A percentile compares a stretch with the other conserved stretches of the same genome.
phyloP scores from a whole-genome alignment of 2,888 invertebrate species.

The Lithosia quadra region DNA sequence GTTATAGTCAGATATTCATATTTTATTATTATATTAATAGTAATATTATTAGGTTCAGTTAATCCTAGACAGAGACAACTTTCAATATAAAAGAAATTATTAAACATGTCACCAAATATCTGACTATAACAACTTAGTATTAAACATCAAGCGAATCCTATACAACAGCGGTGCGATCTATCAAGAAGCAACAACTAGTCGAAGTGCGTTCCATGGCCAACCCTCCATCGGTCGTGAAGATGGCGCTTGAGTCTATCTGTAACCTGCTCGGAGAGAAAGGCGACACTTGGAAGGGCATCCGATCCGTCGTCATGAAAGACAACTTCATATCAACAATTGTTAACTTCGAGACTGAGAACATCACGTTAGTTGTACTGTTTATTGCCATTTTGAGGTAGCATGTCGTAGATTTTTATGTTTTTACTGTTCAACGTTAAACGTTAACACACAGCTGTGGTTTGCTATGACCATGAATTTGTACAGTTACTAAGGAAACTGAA shows the following conservation, averaged over 20 bases:
- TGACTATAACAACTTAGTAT: constrained; percentile 55
- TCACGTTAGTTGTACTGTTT: constrained; percentile 95
- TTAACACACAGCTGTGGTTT: neutral
- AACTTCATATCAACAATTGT: constrained; percentile 98
- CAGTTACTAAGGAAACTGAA: neutral
- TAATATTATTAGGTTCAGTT: too few relatives aligned
- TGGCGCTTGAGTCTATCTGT: constrained; percentile 98
- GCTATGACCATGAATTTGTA: neutral
- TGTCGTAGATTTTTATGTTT: constrained; percentile 45
- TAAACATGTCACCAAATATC: neutral
- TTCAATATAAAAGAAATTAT: neutral
- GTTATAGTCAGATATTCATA: constrained; percentile 30
- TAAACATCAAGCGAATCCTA: constrained; percentile 62
- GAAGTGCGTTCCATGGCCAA: constrained; percentile 98
- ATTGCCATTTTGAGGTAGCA: constrained; percentile 51
- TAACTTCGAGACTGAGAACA: constrained; percentile 97
- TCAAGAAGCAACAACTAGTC: constrained; percentile 98
- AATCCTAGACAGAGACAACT: neutral
- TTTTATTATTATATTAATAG: neutral
- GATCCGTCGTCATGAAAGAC: constrained; percentile 96
- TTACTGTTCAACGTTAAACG: neutral
- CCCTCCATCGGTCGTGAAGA: constrained; percentile 96
- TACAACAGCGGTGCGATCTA: constrained; percentile 94
- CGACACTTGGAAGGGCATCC: constrained; percentile 97
- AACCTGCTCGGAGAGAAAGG: constrained; percentile 96